Conservation (phyloP, 1,140 invertebrate genomes). For the Drosophila athabasca region DNA sequence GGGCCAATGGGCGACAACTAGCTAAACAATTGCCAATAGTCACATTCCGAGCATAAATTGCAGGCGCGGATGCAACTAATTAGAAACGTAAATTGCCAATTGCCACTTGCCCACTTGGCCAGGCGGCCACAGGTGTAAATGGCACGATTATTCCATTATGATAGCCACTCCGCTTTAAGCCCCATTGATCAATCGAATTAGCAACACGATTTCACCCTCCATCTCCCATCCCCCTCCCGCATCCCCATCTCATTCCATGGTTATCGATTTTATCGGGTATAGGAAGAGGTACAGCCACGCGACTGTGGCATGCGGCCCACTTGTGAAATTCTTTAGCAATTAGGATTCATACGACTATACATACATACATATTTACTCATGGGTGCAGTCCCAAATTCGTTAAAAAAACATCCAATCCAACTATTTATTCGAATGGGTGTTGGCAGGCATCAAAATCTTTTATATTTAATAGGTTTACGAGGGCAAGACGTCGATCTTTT, state of each 20-base stretch:
- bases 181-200: conserved; percentile 73
- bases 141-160: conserved; percentile 50
- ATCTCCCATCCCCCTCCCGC: too few species aligned
- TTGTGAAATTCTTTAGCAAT: conserved; percentile 49
- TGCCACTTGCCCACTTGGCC: conserved; percentile 49
- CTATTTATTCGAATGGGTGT: too few species aligned
- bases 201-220: conserved; percentile 28
- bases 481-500: too few species aligned
- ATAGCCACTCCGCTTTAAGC: conserved; percentile 19
- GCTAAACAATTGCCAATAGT: conserved; percentile 46
- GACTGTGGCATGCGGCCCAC: conserved; percentile 38
- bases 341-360: background rate
- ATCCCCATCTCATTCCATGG: conserved; percentile 31
- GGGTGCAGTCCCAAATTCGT: background rate
- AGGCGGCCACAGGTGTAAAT: conserved; percentile 63
- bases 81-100: conserved; percentile 72
- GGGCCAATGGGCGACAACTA: conserved; percentile 22
- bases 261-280: conserved; percentile 23
- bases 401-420: too few species aligned
- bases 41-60: conserved; percentile 55
- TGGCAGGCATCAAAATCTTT: too few species aligned
- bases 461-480: too few species aligned
- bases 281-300: conserved; percentile 31
- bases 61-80: conserved; percentile 69
- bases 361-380: background rate